Conservation (phyloP, 2,797 vertebrate species). For the Babyrousa celebensis region DNA sequence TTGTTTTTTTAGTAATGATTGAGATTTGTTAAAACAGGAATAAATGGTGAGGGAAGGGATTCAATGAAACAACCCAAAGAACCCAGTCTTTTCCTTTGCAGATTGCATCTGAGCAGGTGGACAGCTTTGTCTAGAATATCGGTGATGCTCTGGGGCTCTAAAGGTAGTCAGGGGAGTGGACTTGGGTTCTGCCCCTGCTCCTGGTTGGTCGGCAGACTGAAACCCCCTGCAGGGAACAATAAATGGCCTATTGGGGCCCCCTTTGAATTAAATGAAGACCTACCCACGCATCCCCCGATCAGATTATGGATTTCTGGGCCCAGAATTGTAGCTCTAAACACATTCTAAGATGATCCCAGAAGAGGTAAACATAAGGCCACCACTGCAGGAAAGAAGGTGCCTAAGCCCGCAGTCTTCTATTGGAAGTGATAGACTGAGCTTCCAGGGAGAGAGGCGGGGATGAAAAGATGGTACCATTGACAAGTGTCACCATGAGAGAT, state of each 20-base stretch:
- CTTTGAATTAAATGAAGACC: neutral
- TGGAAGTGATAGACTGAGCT: neutral
- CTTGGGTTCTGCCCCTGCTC: neutral
- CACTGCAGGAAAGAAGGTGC: neutral
- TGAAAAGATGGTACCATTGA: neutral
- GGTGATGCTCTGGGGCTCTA: fast-evolving
- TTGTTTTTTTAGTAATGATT: neutral
- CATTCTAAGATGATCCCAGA: neutral
- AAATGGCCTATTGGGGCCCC: neutral
- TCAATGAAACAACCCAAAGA: neutral
- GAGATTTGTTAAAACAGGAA: slow-evolving; percentile 27
- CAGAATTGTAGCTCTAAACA: neutral
- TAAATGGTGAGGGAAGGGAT: neutral
- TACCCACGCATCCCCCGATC: neutral
- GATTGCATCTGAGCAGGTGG: neutral
- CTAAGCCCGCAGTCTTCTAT: neutral
- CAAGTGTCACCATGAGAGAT: neutral
- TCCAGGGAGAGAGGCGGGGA: neutral
- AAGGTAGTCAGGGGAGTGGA: neutral
- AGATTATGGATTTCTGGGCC: neutral
- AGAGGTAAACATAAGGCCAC: neutral
- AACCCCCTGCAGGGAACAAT: neutral
- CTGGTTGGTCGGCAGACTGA: neutral
- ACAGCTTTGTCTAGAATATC: neutral
- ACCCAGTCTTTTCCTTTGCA: neutral